Evolutionary conservation across 2,888 invertebrate genomes (phyloP), one percentile per base, ranked within the genome.

Genomic region (Hesperia comma): DNA sequence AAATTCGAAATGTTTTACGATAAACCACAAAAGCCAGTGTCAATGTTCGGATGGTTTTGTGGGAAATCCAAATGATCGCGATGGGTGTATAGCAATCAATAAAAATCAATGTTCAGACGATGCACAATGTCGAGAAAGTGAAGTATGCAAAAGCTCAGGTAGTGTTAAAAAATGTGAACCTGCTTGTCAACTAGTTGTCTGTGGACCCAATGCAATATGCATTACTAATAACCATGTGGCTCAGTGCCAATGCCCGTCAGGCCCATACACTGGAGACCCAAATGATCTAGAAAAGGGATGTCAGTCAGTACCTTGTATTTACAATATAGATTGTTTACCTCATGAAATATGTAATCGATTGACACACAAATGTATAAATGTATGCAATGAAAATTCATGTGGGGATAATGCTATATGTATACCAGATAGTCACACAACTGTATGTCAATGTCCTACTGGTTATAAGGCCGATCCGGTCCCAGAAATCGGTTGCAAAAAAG

Each of bases 51-150:
- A 94, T 46, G 98, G 97, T 4, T 98, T 95, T 84, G 94, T 95
- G 12, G 98, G 98, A 43, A 98, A 98, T 91, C 97, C 98, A 17
- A 97, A 97, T 78, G 97, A 98, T 80, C 94, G 98, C 26, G 95
- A 95, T 72, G 98, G 98, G n/a, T 98, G 98, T 78, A 94, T 95
- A 74, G 94, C 94, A 14, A 85, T 95, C 0, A 93, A 95, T 15
- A 95, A 95, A 82, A 95, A 97, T 77, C 94, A 96, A 82, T 98
- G 98, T 78, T 92, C 93, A 14, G 95, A 95, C 51, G 96, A 97
- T 84, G 95, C 95, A 40, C 96, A 98, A 82, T 98, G 98, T 78
- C 90, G 95, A 37, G 98, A 98, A 88, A 96, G 95, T 71, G 96
- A 97, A 80, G 94, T 95, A 15, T 98, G 98, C 82, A 94, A 94